Conservation (phyloP, 2,888 invertebrate genomes). For the Lasioglossum oenotherae region DNA sequence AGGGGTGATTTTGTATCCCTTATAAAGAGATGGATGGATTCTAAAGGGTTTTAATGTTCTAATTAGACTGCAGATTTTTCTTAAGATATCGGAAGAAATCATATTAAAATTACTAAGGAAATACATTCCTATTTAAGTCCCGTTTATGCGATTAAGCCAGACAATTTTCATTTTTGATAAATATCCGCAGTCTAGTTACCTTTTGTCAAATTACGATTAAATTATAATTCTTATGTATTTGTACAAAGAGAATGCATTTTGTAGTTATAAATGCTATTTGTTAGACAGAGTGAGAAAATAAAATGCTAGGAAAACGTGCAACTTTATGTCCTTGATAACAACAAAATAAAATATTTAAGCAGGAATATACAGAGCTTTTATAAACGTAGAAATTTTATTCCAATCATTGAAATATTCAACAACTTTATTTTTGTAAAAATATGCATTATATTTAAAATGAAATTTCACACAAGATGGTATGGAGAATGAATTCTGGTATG, state of each 20-base stretch:
- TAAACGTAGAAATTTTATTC: conserved; percentile 41
- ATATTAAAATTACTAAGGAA: background rate
- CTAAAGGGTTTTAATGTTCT: conserved; percentile 90
- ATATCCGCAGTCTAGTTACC: background rate
- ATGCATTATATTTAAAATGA: conserved; percentile 56
- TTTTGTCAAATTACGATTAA: conserved; percentile 29
- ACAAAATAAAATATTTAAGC: conserved; percentile 13
- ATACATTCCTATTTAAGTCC: background rate
- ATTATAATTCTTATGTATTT: background rate
- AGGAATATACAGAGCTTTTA: conserved; percentile 11
- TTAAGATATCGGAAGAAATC: background rate
- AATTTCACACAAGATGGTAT: conserved; percentile 46
- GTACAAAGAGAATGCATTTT: conserved; percentile 43
- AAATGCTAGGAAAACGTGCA: background rate
- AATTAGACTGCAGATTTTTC: conserved; percentile 1
- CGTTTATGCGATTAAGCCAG: background rate
- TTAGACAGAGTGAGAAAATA: conserved; percentile 18
- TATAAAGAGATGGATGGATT: conserved; percentile 88
- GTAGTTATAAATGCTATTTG: conserved; percentile 14
- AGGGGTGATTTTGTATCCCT: conserved; percentile 91
- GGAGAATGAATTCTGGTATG: conserved; percentile 33
- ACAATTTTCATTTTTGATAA: background rate
- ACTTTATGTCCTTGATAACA: background rate
- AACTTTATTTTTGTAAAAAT: conserved; percentile 59
- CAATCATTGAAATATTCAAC: conserved; percentile 43